Conservation (phyloP, 2,888 invertebrate species). For the Mimachlamys varia region DNA sequence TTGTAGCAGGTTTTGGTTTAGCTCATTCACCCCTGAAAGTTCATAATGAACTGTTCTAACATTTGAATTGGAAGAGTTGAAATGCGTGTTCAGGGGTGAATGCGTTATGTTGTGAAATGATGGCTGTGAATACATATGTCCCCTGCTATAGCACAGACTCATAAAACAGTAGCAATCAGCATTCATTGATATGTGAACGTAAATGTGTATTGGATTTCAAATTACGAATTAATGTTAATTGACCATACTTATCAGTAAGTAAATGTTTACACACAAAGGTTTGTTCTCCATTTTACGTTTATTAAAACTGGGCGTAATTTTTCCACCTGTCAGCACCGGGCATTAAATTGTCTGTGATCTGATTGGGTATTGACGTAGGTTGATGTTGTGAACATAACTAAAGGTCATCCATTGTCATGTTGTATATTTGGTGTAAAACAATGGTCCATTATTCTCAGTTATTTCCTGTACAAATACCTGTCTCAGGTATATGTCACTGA, state of each 20-base stretch:
- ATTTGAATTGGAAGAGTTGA: too few relatives aligned
- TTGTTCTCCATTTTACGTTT: not conserved
- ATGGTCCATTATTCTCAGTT: not conserved
- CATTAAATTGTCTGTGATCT: not conserved
- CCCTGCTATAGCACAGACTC: too few relatives aligned
- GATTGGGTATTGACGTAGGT: conserved; percentile 34
- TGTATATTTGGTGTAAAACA: not conserved
- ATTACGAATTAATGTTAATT: not conserved
- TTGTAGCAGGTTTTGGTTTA: too few relatives aligned
- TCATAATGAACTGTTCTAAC: too few relatives aligned
- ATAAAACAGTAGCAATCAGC: not conserved
- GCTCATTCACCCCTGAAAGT: too few relatives aligned
- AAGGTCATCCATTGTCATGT: not conserved
- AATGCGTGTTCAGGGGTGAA: too few relatives aligned
- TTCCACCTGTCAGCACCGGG: not conserved
- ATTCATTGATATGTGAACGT: not conserved
- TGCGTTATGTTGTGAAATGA: too few relatives aligned
- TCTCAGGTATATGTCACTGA: not conserved
- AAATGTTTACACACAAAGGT: not conserved
- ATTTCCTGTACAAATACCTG: not conserved
- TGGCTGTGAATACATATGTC: too few relatives aligned
- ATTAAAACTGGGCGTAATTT: not conserved
- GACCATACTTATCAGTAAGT: not conserved
- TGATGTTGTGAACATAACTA: not conserved
- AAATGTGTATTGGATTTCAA: conserved; percentile 5